Evolutionary conservation across 2,113 vertebrate genomes (phyloP).

Genomic region (Balaenoptera acutorostrata): DNA sequence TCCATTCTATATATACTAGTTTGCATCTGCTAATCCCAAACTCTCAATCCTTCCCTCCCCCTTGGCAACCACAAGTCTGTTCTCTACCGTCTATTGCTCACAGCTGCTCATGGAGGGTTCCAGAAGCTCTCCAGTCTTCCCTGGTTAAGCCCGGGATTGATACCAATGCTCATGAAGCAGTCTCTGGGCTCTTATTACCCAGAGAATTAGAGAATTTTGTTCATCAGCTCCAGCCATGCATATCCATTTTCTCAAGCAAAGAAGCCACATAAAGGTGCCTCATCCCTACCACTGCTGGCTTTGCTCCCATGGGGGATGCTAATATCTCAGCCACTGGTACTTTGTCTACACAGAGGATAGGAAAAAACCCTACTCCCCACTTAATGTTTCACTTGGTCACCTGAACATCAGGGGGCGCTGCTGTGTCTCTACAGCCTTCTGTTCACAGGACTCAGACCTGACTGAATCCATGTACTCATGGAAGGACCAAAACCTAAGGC

Average conservation of each 20-base stretch:
- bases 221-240: neutral
- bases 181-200: neutral
- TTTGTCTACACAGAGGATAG: neutral
- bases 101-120: neutral
- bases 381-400: neutral
- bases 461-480: neutral
- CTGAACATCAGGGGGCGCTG: neutral
- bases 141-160: neutral
- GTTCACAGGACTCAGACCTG: neutral
- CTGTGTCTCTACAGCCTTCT: neutral
- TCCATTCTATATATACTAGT: neutral
- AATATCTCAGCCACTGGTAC: neutral
- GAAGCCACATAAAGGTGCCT: neutral
- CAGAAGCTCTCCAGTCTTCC: neutral
- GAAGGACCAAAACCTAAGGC: neutral
- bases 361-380: neutral
- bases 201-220: neutral
- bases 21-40: neutral
- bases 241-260: neutral
- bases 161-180: neutral
- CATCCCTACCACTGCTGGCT: neutral
- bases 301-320: neutral
- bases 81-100: neutral
- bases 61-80: neutral
- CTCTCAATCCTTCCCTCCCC: neutral